Conservation (phyloP, 2,888 invertebrate species). For the Dryadula phaetusa region DNA sequence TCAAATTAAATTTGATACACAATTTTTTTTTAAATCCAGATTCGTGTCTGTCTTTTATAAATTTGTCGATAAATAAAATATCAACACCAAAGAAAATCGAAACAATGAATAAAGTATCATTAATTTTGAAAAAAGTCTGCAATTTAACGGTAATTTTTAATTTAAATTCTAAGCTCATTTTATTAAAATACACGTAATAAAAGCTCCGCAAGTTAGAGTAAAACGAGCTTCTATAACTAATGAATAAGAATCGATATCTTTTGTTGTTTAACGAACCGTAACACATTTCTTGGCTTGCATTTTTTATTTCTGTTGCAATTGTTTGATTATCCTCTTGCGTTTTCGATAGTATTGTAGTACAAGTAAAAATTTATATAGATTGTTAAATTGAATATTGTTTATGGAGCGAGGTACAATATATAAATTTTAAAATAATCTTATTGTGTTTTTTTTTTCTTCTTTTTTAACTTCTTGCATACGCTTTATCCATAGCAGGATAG, state of each 20-base stretch:
- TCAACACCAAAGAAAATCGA: not conserved
- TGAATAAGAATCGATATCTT: conserved; percentile 27
- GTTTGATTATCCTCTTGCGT: conserved; percentile 14
- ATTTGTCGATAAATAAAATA: not conserved
- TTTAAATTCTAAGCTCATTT: conserved; percentile 6
- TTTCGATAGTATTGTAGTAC: not conserved
- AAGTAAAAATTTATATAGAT: not conserved
- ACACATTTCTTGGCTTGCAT: not conserved
- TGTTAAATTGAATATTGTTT: not conserved
- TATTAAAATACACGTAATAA: not conserved
- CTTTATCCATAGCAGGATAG: no score
- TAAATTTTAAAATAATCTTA: no score
- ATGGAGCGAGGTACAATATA: no score
- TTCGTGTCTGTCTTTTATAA: no score
- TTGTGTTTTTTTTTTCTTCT: no score
- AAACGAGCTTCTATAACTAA: conserved; percentile 20
- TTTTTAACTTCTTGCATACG: no score
- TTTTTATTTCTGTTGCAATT: conserved; percentile 14
- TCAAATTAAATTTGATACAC: no score
- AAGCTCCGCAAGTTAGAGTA: conserved; percentile 1
- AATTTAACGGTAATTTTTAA: not conserved
- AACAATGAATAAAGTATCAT: not conserved
- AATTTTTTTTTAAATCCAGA: no score
- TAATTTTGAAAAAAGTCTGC: not conserved
- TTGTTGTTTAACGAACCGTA: conserved; percentile 34